Evolutionary conservation across 92 coral and sea anemone genomes (phyloP), one percentile per base, ranked within the genome.

Genomic region (Epizoanthus rinbou): DNA sequence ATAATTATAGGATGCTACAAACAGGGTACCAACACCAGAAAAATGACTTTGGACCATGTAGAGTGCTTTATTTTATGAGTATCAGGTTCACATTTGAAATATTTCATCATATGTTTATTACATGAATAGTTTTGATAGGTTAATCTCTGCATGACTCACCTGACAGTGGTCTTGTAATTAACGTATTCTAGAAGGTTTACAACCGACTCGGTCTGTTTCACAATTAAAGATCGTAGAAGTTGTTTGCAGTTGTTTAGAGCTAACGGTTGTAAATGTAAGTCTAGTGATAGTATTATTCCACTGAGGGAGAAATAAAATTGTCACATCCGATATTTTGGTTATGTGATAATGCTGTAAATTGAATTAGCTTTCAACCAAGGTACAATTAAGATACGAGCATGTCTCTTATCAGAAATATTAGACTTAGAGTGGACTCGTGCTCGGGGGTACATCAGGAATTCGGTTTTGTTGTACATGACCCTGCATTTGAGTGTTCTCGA

Each of bases 71-170:
- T 41, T 65, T 7, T 15, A 33, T 28, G 8, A 10, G 7, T 13
- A 65, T 65, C 71, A 65, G 28, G 17, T 65, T 65, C 41, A 28
- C 35, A 22, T 65, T 25, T 33, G 39, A 33, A 67, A 67, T 1
- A 67, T 11, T 67, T 67, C 73, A 67, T 67, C 41, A 35, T 28
- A 33, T 67, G 39, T 10, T 16, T 67, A 33, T 43, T n/a, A 67
- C 73, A 35, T 7, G 73, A 67, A 28, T 67, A 9, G 25, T 74
- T 74, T 17, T 33, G 80, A 53, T 64, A 31, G 19, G 19, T 25
- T 74, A 56, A 74, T 54, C 65, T 74, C 35, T 24, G 17, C 47
- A 74, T 22, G n/a, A 74, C 54, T 56, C 50, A 24, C 57, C 39
- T 56, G 50, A 28, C 18, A 74, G 54, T 35, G 39, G 43, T 16